Conservation (phyloP, 2,113 vertebrate genomes). For the Glareola pratincola region DNA sequence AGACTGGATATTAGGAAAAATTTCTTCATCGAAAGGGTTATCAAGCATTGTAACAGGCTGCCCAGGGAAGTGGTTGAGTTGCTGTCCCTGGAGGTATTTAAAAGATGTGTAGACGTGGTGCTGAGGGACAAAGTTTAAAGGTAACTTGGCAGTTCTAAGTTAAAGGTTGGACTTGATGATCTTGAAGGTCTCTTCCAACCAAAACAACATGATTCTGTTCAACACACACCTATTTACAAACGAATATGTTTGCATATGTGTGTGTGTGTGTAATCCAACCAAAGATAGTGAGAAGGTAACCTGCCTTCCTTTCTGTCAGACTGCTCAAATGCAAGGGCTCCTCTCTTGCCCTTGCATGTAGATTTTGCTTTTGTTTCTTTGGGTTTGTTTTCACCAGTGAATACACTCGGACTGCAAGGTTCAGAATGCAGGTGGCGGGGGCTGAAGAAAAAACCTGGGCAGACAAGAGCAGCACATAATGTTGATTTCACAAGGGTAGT, state of each 20-base stretch:
- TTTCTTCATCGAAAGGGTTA: background rate
- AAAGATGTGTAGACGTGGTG: background rate
- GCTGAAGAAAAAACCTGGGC: background rate
- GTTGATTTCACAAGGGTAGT: constrained; percentile 61
- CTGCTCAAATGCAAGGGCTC: background rate
- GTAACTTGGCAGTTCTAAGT: background rate
- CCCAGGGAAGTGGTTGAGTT: background rate
- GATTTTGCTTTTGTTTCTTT: background rate
- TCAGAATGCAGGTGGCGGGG: background rate
- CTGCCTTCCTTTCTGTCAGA: background rate
- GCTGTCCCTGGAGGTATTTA: background rate
- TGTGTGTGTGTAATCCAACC: background rate
- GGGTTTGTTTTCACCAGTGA: background rate
- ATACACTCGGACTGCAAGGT: background rate
- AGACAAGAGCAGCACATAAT: background rate
- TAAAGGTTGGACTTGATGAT: background rate
- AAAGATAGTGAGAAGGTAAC: background rate
- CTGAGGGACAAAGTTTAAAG: background rate
- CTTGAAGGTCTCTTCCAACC: too few species aligned
- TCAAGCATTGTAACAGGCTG: background rate
- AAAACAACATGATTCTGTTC: background rate
- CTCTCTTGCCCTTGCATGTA: background rate
- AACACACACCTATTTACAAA: background rate
- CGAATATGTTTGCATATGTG: background rate
- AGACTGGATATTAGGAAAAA: background rate